Conservation (phyloP, 2,888 invertebrate species). For the Gastracanthus pulcherrimus region DNA sequence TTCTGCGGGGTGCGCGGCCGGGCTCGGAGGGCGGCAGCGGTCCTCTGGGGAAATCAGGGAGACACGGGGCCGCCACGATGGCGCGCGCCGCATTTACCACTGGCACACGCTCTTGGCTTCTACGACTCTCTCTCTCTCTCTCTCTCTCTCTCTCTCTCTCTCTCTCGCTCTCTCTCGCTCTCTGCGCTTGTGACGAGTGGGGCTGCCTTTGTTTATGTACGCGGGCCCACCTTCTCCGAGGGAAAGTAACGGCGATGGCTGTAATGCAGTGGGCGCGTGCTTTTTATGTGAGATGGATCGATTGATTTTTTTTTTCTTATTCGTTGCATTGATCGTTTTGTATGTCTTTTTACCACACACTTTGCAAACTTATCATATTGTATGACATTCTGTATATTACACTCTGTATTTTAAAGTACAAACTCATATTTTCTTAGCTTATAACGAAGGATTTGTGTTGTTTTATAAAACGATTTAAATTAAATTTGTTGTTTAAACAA, state of each 20-base stretch:
- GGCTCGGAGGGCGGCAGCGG: constrained; percentile 51
- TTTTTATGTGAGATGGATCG: neutral
- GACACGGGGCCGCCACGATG: constrained; percentile 67
- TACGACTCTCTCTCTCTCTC: constrained; percentile 4
- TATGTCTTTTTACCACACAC: too few relatives aligned
- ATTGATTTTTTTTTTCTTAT: constrained; percentile 5
- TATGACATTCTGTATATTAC: too few relatives aligned
- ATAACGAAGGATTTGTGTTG: too few relatives aligned
- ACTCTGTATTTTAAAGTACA: too few relatives aligned
- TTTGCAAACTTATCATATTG: too few relatives aligned
- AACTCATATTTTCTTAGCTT: too few relatives aligned
- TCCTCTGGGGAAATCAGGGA: constrained; percentile 73
- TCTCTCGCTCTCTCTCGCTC: neutral
- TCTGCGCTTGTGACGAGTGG: neutral
- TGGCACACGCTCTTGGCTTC: constrained; percentile 59
- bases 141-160: neutral
- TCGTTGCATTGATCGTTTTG: too few relatives aligned
- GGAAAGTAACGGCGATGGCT: neutral
- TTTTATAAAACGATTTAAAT: too few relatives aligned
- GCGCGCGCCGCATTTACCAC: constrained; percentile 53
- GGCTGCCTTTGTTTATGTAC: constrained; percentile 34
- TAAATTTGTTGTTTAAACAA: too few relatives aligned
- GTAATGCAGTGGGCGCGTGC: neutral
- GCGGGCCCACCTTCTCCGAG: neutral
- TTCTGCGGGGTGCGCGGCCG: neutral